Evolutionary conservation across 2,888 invertebrate genomes (phyloP), one percentile per base, ranked within the genome.

Genomic region (Stenolophus ochropezus): DNA sequence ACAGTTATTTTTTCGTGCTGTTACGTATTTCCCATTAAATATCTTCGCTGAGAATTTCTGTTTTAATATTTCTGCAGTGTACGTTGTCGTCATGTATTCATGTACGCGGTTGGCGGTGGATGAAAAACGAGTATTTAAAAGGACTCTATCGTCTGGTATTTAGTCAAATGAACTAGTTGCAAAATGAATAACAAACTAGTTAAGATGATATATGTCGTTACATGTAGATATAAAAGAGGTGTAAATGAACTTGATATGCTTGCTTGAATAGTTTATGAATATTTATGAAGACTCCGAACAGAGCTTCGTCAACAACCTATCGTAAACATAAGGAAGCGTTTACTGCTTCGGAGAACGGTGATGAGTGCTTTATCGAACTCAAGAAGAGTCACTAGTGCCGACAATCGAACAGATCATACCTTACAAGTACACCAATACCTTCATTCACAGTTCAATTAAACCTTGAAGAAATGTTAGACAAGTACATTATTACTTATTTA

Each of bases 201-300:
- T 69, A 69, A 33, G 65, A 33, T 69, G 65, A 69, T 69, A 3
- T 69, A 33, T 69, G 65, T 69, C 33, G 65, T 21, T 69, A 69
- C 14, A 18, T 69, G 14, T 18, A 20, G 33, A 33, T 69, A 69
- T 16, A 69, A 33, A 33, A 33, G 27, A 69, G 33, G 65, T 69
- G 65, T 69, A 69, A 69, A 69, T 69, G 65, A 69, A 69, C 65
- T 33, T 69, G 65, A 69, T 69, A 33, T 69, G 65, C 33, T 69
- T 25, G 56, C 61, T 23, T 25, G 25, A 69, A 69, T 69, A 27
- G 65, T 69, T 69, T 33, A 69, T 69, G 65, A 69, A 69, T 69
- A 69, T 69, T 69, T 69, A 69, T 69, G 27, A 69, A 69, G 33
- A 69, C 65, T 11, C 8, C 8, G 18, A 18, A 21, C 20, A 20